Base-by-base conservation (phyloP, 2,113 vertebrate genomes). In the Lipophrys pholis region DNA sequence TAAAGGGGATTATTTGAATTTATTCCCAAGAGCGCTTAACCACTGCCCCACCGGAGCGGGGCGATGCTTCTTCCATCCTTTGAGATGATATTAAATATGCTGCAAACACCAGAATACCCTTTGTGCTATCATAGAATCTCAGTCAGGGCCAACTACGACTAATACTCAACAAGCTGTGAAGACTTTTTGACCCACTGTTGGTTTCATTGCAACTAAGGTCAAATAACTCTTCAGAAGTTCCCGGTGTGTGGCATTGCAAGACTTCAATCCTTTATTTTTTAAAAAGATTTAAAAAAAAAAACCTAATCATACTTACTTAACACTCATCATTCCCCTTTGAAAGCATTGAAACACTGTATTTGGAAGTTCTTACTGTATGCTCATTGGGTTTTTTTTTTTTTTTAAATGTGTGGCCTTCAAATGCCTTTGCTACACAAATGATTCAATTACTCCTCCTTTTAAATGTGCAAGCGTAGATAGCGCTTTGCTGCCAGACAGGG, bases 381-480 rank as follows among this genome's bases (percentile, higher is more conserved):
- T 73, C 48, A 71, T 62, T 85, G 56, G 68, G 21, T 30, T 30
- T 30, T 30, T 30, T 30, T 30, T 30, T 30, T 72, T 86, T 73
- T 86, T 73, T 73, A 45, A 68, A 74, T 55, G 30, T 58, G 64
- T 76, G 74, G 88, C 78, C 89, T 87, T 88, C 76, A 83, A 84
- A 83, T 82, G 75, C 81, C 73, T 85, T 84, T 76, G 69, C 71
- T 59, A 53, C 66, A 84, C 80, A 90, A 90, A 91, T 88, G 64
- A 90, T 92, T 91, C 80, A 91, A 90, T 92, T 91, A 90, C 78
- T 83, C 54, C 76, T 85, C 63, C 74, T 87, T 89, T 87, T 82
- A 89, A 92, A 86, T 82, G 87, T 90, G 88, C 53, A 11, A 71
- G 81, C 3, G 1, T 54, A 89, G 91, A 92, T 92, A 89, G 67